A percentile compares a stretch with the other conserved stretches of the same genome.
These are phyloP conservation scores for Oncorhynchus mykiss DNA, from an alignment of 2,113 vertebrate species.

Conservation along the genomic window DNA sequence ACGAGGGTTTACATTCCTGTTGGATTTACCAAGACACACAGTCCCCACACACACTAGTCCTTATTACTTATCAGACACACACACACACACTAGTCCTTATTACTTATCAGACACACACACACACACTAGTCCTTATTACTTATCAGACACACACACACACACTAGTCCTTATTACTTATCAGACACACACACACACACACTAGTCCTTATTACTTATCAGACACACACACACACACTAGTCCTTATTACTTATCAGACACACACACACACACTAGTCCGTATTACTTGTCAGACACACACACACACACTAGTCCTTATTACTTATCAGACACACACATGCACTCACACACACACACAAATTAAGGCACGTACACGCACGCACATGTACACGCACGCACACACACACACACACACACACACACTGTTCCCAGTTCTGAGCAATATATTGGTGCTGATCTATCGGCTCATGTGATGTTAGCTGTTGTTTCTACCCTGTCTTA, in stretches of 20 bases:
- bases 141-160: conserved; percentile 48
- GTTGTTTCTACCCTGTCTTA: background rate
- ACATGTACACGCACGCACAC: conserved; percentile 2
- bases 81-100: conserved; percentile 50
- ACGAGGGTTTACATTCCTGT: conserved; percentile 72
- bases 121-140: conserved; percentile 59
- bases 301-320: conserved; percentile 60
- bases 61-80: conserved; percentile 63
- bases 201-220: conserved; percentile 65
- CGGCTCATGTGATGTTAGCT: background rate
- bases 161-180: conserved; percentile 64
- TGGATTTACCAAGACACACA: conserved; percentile 75
- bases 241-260: conserved; percentile 63
- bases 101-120: conserved; percentile 55
- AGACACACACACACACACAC: conserved; percentile 27
- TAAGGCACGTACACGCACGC: conserved; percentile 15
- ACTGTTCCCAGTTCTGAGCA: conserved; percentile 1
- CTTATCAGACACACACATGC: conserved; percentile 52
- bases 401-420: conserved; percentile 10
- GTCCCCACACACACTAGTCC: conserved; percentile 61
- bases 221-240: conserved; percentile 34
- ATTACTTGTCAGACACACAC: conserved; percentile 73
- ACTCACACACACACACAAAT: conserved; percentile 8
- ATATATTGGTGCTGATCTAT: background rate
- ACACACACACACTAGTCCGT: conserved; percentile 40